Evolutionary conservation across 2,888 invertebrate genomes (phyloP).

Genomic region (Caenorhabditis sulstoni): DNA sequence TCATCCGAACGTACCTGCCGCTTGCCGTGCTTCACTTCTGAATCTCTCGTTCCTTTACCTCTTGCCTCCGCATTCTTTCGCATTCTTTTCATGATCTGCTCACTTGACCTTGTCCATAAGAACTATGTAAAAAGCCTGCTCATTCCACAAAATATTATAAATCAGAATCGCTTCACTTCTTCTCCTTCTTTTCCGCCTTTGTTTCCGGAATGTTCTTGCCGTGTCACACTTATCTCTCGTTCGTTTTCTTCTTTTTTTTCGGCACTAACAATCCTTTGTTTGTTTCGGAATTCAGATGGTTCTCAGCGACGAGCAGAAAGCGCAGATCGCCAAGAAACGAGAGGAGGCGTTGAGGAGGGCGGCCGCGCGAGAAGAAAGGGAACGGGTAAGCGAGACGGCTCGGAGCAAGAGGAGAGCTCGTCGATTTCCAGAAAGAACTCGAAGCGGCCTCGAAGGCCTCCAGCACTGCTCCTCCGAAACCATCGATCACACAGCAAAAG

Average conservation of each 20-base stretch:
- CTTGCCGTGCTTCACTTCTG: slow-evolving; percentile 42
- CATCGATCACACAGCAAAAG: background rate
- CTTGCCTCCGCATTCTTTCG: background rate
- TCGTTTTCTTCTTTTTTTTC: slow-evolving; percentile 1
- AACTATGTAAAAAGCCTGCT: background rate
- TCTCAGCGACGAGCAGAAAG: slow-evolving; percentile 66
- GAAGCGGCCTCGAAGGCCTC: background rate
- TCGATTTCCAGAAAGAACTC: background rate
- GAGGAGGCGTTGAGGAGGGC: slow-evolving; percentile 65
- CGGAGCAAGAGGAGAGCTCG: background rate
- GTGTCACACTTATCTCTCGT: background rate
- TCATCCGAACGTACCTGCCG: slow-evolving; percentile 52
- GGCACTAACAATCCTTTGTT: slow-evolving; percentile 1
- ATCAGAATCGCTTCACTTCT: background rate
- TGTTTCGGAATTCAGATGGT: slow-evolving; percentile 16
- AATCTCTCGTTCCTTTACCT: slow-evolving; percentile 24
- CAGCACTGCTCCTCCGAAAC: background rate
- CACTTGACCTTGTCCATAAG: slow-evolving; percentile 20
- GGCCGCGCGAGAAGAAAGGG: slow-evolving; percentile 42
- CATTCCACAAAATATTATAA: background rate
- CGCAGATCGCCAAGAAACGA: slow-evolving; percentile 64
- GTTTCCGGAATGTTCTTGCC: background rate
- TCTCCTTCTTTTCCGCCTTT: background rate
- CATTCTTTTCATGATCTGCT: background rate
- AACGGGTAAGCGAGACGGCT: slow-evolving; percentile 25